Evolutionary conservation across 2,113 vertebrate species (phyloP), one percentile per base, ranked within the genome.

Genomic region (Paedocypris sp.): DNA sequence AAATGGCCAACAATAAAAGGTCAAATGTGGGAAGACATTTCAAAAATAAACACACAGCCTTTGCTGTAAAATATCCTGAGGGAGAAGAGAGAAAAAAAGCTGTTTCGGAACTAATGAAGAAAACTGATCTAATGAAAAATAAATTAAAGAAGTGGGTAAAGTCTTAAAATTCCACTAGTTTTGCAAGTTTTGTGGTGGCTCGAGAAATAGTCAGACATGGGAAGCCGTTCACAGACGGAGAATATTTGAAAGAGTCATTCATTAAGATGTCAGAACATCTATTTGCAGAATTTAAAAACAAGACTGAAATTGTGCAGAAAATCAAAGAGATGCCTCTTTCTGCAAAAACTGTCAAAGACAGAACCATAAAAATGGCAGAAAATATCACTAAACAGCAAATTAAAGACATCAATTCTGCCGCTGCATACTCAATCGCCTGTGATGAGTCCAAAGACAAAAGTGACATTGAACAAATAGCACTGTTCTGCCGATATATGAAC

Each of bases 331-430:
- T 69, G 39, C 47, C 51, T 33, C 67, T 74, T 38, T 71, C 67
- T 35, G 62, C 59, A 9, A 76, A 75, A 48, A 75, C 50, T 7
- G 57, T 77, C 58, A 75, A 67, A 9, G 69, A 76, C 51, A 75
- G 67, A 4, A 28, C 67, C 46, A 58, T 70, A 19, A 66, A 75
- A 62, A 67, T 72, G 71, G 69, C 64, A 71, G 22, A 3, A 64
- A 45, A 66, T 32, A 64, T 73, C 42, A 73, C 32, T 50, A 62
- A 6, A 3, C 32, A 75, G 12, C 71, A 73, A 58, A 69, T 66
- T 4, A 1, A 57, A 2, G 56, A 68, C 26, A 70, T 72, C 4
- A 70, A 57, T 68, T 74, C 28, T 46, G 65, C 52, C 50, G 5
- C 23, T n/a, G 52, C 43, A 25, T 69, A 38, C 9, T 60, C 52